Base-by-base conservation (phyloP, 2,113 vertebrate genomes). In the Corydoras maculifer region DNA sequence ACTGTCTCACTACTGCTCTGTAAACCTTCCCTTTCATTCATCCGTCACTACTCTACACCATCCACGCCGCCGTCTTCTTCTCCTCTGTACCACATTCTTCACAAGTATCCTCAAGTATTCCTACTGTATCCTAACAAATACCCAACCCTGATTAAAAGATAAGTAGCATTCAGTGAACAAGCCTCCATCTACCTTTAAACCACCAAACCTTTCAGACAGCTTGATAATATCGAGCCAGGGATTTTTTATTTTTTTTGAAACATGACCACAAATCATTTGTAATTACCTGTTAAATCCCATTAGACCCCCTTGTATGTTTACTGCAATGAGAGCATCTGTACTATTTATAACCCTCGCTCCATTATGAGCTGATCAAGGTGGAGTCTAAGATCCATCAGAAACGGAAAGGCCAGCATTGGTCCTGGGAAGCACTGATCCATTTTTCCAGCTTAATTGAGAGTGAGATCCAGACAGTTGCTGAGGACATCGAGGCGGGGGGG, bases 391-490 rank as follows among this genome's bases (percentile, higher is more conserved):
- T 61, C 57, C 30, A 43, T 66, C 59, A 49, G 18, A 5, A 1
- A 55, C 32, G 29, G 62, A 72, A 72, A 73, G 62, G 69, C 53
- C 65, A 69, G 35, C 29, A 3, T 64, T 67, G 69, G 69, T 64
- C 63, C 53, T 64, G 74, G 74, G 65, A 64, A 77, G 70, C 74
- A 62, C 54, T 50, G 62, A 49, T 58, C 75, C 53, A 62, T 75
- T 75, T 75, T 76, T 70, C 62, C 50, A 32, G 35, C 50, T 65
- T 79, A 74, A 72, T 74, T 73, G 59, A 59, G 51, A 76, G 71
- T 61, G 54, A 75, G 72, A 67, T 55, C 43, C 54, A 74, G 77
- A 69, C 74, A 66, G 74, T 70, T 72, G 68, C 70, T 71, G 74
- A 74, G 76, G 76, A 76, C 68, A 61, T 65, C 68, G 70, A 58